Evolutionary conservation across 2,113 vertebrate species (phyloP), one percentile per base, ranked within the genome.

Genomic region (Amphilophus citrinellus): DNA sequence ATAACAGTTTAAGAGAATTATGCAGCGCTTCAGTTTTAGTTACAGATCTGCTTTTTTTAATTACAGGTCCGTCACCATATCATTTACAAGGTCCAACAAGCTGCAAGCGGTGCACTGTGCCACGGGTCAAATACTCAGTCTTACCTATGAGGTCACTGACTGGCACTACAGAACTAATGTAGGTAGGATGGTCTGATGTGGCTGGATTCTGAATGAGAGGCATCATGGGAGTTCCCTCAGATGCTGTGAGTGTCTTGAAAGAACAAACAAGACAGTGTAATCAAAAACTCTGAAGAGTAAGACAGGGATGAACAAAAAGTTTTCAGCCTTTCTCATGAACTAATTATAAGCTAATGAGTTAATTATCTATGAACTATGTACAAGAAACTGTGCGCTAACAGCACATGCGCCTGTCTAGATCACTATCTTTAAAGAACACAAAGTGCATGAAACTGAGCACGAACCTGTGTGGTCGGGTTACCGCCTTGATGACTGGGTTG

Each of bases 391-490:
- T 75, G 76, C 20, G 75, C 50, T 76, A 65, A 84, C 75, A 88
- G 18, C 10, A 30, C 10, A 15, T 20, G 4, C 27, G 37, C 5
- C 50, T 11, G 66, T 30, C 18, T 56, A 22, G n/a, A 82, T 62
- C 4, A 32, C 14, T 79, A 88, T 76, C 56, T 79, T 18, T 57
- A 77, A 37, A 78, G 1, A 81, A 50, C 14, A 60, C 6, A 80
- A 77, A 53, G 35, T 22, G 6, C 39, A 84, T 39, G 37, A 73
- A 84, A 60, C 15, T 61, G 57, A 77, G 59, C 44, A 94, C 95
- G 65, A 83, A 96, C 95, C 95, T 58, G 24, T 10, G 88, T 60
- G 80, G 88, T 32, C 0, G 65, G 50, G 60, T 22, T 30, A n/a
- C 56, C 77, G 76, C 15, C 22, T 56, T 65, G 82, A 65, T 84